Percentiles rank a stretch among this genome's conserved stretches.
phyloP scores from a whole-genome alignment of 2,797 vertebrate species.

The Cryptoprocta ferox region DNA sequence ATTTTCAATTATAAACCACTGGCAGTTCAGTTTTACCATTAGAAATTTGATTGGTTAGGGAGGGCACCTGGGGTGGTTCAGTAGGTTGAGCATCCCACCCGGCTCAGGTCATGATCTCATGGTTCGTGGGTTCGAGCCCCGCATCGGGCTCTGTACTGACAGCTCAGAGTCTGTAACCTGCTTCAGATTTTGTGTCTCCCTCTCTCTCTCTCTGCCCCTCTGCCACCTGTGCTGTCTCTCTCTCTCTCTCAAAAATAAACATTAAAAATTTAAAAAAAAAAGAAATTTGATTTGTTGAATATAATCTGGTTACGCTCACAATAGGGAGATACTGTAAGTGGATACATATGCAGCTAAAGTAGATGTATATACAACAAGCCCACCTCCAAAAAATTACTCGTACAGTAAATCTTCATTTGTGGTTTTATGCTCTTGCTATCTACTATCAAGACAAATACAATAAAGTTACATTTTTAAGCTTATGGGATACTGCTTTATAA shows the following conservation, averaged over 20 bases:
- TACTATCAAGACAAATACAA: background rate
- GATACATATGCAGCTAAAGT: background rate
- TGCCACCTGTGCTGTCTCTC: too few relatives aligned
- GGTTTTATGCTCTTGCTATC: background rate
- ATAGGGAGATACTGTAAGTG: background rate
- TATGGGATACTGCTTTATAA: background rate
- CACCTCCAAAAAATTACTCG: background rate
- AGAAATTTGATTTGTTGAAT: conserved; percentile 43
- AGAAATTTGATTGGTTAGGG: conserved; percentile 30
- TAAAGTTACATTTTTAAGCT: background rate
- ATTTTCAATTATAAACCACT: conserved; percentile 48
- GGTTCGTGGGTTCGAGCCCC: too few relatives aligned
- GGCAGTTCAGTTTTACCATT: background rate
- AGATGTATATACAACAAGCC: background rate
- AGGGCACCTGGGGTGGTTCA: too few relatives aligned
- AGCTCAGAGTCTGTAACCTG: too few relatives aligned
- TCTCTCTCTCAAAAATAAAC: too few relatives aligned
- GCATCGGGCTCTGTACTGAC: too few relatives aligned
- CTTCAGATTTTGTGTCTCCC: too few relatives aligned
- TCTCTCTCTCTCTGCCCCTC: too few relatives aligned
- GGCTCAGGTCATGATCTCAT: too few relatives aligned
- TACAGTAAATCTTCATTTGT: background rate
- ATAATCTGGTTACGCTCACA: conserved; percentile 10
- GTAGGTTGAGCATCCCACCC: too few relatives aligned
- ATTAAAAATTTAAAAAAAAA: too few relatives aligned